Evolutionary conservation across 2,797 vertebrate species (phyloP), one percentile per base, ranked within the genome.

Genomic region (Enoplosus armatus): DNA sequence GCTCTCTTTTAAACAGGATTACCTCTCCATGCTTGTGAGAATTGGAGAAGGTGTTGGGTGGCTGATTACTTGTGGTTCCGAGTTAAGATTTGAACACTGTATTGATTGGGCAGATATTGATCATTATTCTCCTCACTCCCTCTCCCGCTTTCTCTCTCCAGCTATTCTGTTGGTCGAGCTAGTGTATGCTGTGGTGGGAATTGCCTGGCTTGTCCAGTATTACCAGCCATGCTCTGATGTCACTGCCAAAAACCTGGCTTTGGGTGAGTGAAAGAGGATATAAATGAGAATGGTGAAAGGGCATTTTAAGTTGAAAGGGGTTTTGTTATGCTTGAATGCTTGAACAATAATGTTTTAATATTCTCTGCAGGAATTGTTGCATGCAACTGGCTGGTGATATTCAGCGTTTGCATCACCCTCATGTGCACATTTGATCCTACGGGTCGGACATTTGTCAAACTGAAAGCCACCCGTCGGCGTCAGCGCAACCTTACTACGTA

Each of bases 381-480:
- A 55, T 99, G 98, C 93, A 99, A 99, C 93, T 99, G 98, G 98
- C 96, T 99, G 11, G 98, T 99, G 85, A 99, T 99, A 93, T 96
- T 99, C 87, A 99, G 98, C 0, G 97, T 99, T 77, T 99, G 97
- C 91, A 97, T 99, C 92, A 99, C 98, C 0, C 97, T 99, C 75
- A 97, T 98, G 87, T 99, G 98, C 4, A 98, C 99, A 82, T 99
- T 99, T 2, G 98, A 99, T 90, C 98, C 98, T 22, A 99, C 98
- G 3, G 98, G 98, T 68, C 95, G 98, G 79, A 99, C 98, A 2
- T 99, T 99, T 8, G 98, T 99, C 90, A 99, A 99, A 73, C 96
- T 99, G 74, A 97, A 98, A 7, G 98, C 98, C 84, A 99, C 98
- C 0, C 98, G 98, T 50, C 95, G 98, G 24, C 95, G 98, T 15